A percentile compares a stretch with the other conserved stretches of the same genome.
Evolutionary conservation across 2,797 vertebrate species (phyloP).

Genomic region (Lagodon rhomboides): DNA sequence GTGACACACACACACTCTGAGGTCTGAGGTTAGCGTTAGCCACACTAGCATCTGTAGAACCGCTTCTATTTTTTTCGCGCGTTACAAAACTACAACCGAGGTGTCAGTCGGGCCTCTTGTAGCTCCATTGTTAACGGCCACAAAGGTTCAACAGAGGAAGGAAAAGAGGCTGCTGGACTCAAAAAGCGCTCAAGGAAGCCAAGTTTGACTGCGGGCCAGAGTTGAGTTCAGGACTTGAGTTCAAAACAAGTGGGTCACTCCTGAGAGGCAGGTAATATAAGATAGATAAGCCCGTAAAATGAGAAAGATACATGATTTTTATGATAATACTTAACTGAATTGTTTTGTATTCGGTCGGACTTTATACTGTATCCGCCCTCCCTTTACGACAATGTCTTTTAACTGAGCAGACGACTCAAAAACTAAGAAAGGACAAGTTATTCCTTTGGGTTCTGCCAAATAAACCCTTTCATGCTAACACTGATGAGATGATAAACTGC

Average conservation of each 20-base stretch:
- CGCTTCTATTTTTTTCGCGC: neutral
- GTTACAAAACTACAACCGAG: neutral
- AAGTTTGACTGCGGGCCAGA: neutral
- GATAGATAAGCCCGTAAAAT: neutral
- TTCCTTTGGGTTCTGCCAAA: neutral
- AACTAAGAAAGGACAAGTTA: neutral
- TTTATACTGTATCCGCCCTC: neutral
- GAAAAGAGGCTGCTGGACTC: neutral
- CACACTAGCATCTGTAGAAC: neutral
- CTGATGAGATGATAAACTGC: neutral
- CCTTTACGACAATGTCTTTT: too few species aligned
- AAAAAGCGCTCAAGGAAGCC: neutral
- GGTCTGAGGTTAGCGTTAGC: neutral
- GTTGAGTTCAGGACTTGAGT: neutral
- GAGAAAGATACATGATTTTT: neutral
- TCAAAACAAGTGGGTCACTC: too few species aligned
- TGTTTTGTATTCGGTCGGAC: too few species aligned
- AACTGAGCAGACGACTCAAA: neutral
- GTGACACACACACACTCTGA: slow-evolving; percentile 36
- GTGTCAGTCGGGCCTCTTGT: neutral
- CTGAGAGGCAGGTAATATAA: neutral
- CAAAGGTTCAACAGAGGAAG: neutral
- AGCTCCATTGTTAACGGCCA: neutral
- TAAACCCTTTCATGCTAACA: neutral
- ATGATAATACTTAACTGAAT: neutral